Evolutionary conservation across 2,797 vertebrate species (phyloP).

Genomic region (Zenarchopterus dispar): DNA sequence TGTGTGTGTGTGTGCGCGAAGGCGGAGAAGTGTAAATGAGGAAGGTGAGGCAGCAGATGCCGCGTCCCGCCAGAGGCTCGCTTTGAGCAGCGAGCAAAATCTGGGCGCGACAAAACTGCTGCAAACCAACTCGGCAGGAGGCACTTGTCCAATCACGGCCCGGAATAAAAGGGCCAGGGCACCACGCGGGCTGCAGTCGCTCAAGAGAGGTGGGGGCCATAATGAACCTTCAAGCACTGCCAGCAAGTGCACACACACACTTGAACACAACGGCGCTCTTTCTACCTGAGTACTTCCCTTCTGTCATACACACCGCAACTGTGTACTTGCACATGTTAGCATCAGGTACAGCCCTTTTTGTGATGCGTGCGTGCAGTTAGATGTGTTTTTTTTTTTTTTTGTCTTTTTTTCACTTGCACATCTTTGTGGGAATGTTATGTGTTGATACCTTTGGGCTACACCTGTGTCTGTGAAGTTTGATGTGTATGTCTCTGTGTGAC

Average conservation of each 20-base stretch:
- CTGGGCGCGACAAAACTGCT: conserved; percentile 99
- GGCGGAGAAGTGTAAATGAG: conserved; percentile 81
- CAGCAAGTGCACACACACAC: conserved; percentile 58
- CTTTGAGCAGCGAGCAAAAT: conserved; percentile 93
- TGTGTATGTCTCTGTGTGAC: conserved; percentile 74
- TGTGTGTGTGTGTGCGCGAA: conserved; percentile 55
- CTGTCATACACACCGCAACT: conserved; percentile 78
- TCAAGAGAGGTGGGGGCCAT: conserved; percentile 89
- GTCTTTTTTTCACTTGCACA: conserved; percentile 8
- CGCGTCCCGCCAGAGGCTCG: conserved; percentile 98
- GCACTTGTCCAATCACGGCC: conserved; percentile 98
- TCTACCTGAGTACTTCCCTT: conserved; percentile 61
- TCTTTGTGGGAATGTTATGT: conserved; percentile 70
- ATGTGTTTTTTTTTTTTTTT: conserved; percentile 9
- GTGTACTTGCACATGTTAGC: conserved; percentile 47
- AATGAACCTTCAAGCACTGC: conserved; percentile 89
- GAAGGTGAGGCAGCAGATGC: conserved; percentile 94
- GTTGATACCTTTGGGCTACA: conserved; percentile 79
- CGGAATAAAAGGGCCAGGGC: conserved; percentile 92
- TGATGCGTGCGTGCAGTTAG: conserved; percentile 24
- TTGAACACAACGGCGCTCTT: conserved; percentile 52
- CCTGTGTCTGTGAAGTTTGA: conserved; percentile 77
- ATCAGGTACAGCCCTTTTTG: conserved; percentile 11
- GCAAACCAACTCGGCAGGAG: conserved; percentile 98
- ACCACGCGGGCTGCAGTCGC: conserved; percentile 87